Evolutionary conservation across 2,113 vertebrate species (phyloP), one percentile per base, ranked within the genome.

Genomic region (Notechis scutatus): DNA sequence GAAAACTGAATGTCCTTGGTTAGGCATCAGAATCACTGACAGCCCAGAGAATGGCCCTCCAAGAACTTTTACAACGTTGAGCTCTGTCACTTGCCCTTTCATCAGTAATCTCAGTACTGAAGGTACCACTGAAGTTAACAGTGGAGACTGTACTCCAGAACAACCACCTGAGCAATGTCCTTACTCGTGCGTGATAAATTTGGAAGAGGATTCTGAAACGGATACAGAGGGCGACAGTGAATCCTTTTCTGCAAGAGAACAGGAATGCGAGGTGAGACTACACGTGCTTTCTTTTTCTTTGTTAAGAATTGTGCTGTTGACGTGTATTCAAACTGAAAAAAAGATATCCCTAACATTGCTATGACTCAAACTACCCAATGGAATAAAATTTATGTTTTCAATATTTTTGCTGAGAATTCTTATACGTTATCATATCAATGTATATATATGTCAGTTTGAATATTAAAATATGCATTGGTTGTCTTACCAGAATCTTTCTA

Each of bases 171-270:
- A 98, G 59, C 97, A 97, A 64, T 99, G 98, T 94, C 97, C 98
- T 0, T 98, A 98, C n/a, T 96, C 98, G 59, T 99, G 98, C 24
- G 98, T 98, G 0, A 95, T 98, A 89, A 98, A 98, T 97, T 97
- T 99, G 89, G 99, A 97, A 26, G 99, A 99, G 0, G 99, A 99
- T 90, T 99, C 98, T 0, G 99, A 99, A 93, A 98, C 98, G 1
- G 99, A 99, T 94, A 98, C 98, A 0, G 99, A 99, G 85, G 98
- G 97, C 3, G 99, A 99, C 93, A 98, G 98, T 18, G 99, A 98
- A 94, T 98, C 98, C 56, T 99, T 96, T 93, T 98, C 97, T 94
- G 98, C 98, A 95, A 98, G 97, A 95, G 99, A 98, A 91, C 98
- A 98, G 94, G 98, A 98, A 15, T 98, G 98, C 93, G 99, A 99